Evolutionary conservation across 2,797 vertebrate species (phyloP), one percentile per base, ranked within the genome.

Genomic region (Echiichthys vipera): DNA sequence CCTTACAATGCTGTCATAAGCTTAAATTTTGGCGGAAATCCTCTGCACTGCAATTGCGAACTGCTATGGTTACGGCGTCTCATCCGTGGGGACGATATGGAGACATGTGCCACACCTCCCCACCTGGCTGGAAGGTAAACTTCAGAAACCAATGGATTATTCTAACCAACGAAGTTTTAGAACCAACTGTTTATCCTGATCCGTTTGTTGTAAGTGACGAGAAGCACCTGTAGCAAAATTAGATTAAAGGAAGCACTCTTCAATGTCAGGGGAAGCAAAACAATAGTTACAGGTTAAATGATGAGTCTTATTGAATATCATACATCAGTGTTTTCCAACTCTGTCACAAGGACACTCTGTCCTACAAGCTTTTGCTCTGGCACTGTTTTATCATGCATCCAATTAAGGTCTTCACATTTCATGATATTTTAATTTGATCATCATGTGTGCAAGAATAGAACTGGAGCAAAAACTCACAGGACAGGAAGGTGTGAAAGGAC

Each of bases 11-110:
- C 95, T 1, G 93, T 96, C 27, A 94, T 95, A 53, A 95, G 95
- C 84, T 88, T 98, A 10, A 97, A 96, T 76, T 97, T 98, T 40
- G 96, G 96, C 0, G 97, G 97, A 5, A 98, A 98, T 78, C 97
- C 97, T 0, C 90, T 98, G 71, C 97, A 98, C 85, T 98, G 97
- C 87, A 98, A 98, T 78, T 98, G 97, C 0, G 96, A 98, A 77
- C 91, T 98, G 66, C 86, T 98, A 17, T 98, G 97, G 97, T 88
- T 98, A 36, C 91, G 97, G 22, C 86, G 97, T n/a, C 91, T 98
- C 32, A 94, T 91, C 0, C 93, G 96, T 22, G 91, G 93, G 0
- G 97, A 98, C 1, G 96, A 98, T 86, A 96, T 98, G 95, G 97
- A 98, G 90, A 98, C 97, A 0, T 98, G 97, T 4, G 97, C 97